Base-by-base conservation (phyloP, 35 echinoderm and acorn worm species). In the Diadema setosum region DNA sequence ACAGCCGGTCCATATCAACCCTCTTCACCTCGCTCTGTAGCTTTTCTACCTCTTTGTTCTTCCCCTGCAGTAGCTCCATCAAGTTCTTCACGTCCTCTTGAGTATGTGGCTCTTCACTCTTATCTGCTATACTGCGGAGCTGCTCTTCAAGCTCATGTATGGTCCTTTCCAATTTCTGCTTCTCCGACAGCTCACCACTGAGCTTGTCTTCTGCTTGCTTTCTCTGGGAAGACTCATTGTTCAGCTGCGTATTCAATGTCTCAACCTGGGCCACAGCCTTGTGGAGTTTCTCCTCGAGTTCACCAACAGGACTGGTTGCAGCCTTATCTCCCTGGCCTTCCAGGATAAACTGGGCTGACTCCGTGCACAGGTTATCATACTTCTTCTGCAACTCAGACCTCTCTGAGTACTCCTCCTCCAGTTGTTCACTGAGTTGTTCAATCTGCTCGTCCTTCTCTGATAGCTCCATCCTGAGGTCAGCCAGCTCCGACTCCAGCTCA, bases 371-470 rank as follows among this genome's bases (percentile, higher is more conserved):
- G 39, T 75, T 59, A 63, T 93, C 86, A 70, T 83, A 87, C 44
- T 91, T 90, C 65, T 91, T 46, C 49, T 95, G 88, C 33, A 95
- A 58, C 29, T 70, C 83, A 9, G 88, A 86, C 67, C 78, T 86
- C 45, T 69, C 75, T 35, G 83, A 70, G 20, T 73, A 46, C 59
- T 91, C 88, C 29, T 37, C 45, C 56, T 87, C 86, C 60, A 99
- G 91, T 80, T 88, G 39, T 6, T 88, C 63, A 46, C 83, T 76
- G 42, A 99, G 60, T 86, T 84, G 61, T 75, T 75, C 60, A 74
- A 87, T 48, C 42, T 70, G 84, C 36, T 87, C 84, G 48, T 58
- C 58, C 26, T 82, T 37, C 5, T 90, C 88, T 26, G 37, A 29
- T 1, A 65, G 78, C 52, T 82, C 58, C 46, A 32, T 56, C 36